Evolutionary conservation across 2,797 vertebrate genomes (phyloP).

Genomic region (Scomberomorus guttatus): DNA sequence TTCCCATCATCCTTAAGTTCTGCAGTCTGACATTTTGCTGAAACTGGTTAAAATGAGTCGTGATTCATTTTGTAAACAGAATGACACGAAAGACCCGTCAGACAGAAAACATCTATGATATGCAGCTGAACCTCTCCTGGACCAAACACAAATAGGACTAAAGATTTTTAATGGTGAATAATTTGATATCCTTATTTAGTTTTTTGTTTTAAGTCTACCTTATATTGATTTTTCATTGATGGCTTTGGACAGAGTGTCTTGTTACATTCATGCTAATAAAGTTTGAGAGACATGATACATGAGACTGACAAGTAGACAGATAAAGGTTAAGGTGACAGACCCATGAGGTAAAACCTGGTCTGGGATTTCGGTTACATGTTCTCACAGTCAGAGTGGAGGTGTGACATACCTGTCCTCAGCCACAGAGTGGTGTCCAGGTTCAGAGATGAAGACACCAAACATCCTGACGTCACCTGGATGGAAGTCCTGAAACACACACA

Average conservation of each 20-base stretch:
- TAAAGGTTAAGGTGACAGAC: background rate
- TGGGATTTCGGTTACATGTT: background rate
- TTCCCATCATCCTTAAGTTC: constrained; percentile 32
- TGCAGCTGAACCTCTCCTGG: background rate
- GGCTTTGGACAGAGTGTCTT: background rate
- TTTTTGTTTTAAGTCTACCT: background rate
- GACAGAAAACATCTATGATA: background rate
- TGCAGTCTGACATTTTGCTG: constrained; percentile 15
- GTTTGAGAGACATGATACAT: background rate
- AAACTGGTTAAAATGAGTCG: background rate
- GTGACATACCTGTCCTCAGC: constrained; percentile 82
- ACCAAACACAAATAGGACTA: too few species aligned
- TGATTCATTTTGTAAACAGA: background rate
- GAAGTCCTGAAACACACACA: constrained; percentile 83
- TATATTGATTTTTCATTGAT: too few species aligned
- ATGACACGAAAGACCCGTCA: background rate
- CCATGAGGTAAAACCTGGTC: background rate
- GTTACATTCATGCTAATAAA: background rate
- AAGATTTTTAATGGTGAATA: background rate
- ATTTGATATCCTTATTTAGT: background rate
- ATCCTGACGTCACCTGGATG: constrained; percentile 75
- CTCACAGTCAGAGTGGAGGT: background rate
- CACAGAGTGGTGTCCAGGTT: constrained; percentile 62
- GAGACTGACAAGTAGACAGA: background rate
- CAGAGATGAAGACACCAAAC: constrained; percentile 79